Base-by-base conservation (phyloP, 1,140 invertebrate genomes). In the Leptinotarsa lineolata region DNA sequence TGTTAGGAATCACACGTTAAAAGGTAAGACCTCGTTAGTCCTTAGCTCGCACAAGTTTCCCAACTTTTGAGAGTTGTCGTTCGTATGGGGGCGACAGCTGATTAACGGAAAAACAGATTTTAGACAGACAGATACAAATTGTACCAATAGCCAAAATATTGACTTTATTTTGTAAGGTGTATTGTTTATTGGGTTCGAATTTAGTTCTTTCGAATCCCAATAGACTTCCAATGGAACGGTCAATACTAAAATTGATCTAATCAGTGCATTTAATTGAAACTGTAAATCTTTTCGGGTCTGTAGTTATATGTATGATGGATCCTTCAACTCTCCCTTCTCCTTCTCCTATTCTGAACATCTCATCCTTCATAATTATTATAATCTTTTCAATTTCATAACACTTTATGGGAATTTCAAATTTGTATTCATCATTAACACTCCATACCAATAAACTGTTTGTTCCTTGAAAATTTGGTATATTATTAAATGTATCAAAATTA, bases 401-500 rank as follows among this genome's bases (percentile, higher is more conserved):
- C 2, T 63, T 1, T 39, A 39, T 61, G 48, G 63, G 45, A 54
- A 72, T 66, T n/a, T 24, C 61, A 16, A 66, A n/a, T 60, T 24
- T 48, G 18, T 58, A 24, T n/a, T 61, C 24, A 18, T 60, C 60
- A 58, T 22, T 59, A 65, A 4, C 24, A 67, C 13, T 15, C n/a
- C 44, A 44, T 44, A n/a, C n/a, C 30, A 74, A 66, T 63, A 20
- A 21, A 61, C 39, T 71, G 45, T 60, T 46, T 46, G 45, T 72
- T 75, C 16, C 44, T 21, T 65, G 15, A 15, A 69, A 13, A 30
- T 72, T 68, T 13, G 58, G 65, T 39, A 75, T 72, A 21, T 20
- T 63, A n/a, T 68, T 76, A n/a, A 65, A 76, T 15, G 72, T 65
- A 68, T 76, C 74, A 61, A 76, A 76, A 68, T 76, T 60, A 2